Base-by-base conservation (phyloP, 2,797 vertebrate species). In the Salarias fasciatus region DNA sequence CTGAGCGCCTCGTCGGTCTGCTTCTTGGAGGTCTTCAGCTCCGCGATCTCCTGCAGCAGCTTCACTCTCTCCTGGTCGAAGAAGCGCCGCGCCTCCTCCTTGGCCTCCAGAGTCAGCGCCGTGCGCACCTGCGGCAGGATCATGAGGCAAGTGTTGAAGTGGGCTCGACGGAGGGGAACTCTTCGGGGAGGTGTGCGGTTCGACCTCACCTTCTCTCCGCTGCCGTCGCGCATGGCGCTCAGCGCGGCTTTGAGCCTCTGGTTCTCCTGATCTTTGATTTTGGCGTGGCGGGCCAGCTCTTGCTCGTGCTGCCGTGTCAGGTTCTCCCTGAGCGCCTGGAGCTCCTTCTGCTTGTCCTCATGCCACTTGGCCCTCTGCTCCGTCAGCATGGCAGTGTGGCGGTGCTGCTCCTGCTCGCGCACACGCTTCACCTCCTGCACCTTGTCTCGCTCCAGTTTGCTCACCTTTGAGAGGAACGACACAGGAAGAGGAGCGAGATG, bases 361-460 rank as follows among this genome's bases (percentile, higher is more conserved):
- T 99, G 98, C 85, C 98, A 97, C 77, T 98, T 98, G 74, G 96
- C 94, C 63, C 97, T 94, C 46, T 98, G 95, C 85, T 99, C 98
- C 0, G 97, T 99, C 72, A 99, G 86, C 71, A 94, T 92, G 69
- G 96, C 97, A 0, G 98, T 99, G 88, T 99, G 96, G 30, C 96
- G 95, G 86, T 98, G 97, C 82, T 99, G 97, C 88, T 99, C 98
- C 88, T 97, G 93, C 79, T 99, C 98, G 0, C 96, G 95, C 35
- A 97, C 96, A 11, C 96, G 91, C 86, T 99, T 99, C 0, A 92
- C 95, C 84, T 99, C 97, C 91, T 99, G 98, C 55, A 95, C 95
- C 90, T 99, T 99, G 87, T 99, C 98, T 42, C 98, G 94, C 85
- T 99, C 98, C 5, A 99, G 93, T 80, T 96, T 98, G 79, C 86